A percentile compares a stretch with the other conserved stretches of the same genome.
Conservation (phyloP, 2,797 vertebrate species). For the Scyliorhinus canicula region DNA sequence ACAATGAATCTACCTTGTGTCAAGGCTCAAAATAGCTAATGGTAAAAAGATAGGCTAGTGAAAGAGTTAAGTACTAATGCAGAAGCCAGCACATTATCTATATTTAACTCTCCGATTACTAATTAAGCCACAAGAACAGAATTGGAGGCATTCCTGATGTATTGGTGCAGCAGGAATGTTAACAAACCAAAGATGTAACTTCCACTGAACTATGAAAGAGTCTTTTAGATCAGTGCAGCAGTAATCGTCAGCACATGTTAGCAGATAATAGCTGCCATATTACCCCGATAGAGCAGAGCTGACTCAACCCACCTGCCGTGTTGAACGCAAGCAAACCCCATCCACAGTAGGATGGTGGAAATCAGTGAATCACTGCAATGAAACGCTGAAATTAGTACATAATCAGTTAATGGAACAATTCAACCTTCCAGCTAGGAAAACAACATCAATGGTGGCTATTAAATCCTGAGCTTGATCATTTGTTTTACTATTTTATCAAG, state of each 20-base stretch:
- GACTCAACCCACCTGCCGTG: not conserved
- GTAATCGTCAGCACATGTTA: not conserved
- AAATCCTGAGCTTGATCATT: not conserved
- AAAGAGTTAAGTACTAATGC: not conserved
- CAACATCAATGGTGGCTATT: not conserved
- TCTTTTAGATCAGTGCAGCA: not conserved
- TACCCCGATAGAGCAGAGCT: not conserved
- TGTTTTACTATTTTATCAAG: not conserved
- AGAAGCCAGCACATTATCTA: not conserved
- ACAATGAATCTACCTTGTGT: not conserved
- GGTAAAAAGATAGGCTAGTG: not conserved
- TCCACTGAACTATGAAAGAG: not conserved
- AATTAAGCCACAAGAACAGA: not conserved
- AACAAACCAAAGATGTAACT: not conserved
- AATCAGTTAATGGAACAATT: not conserved
- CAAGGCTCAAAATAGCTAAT: not conserved
- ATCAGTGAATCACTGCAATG: not conserved
- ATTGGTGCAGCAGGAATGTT: not conserved
- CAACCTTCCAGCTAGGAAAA: not conserved
- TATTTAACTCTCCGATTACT: not conserved
- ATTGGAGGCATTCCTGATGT: not conserved
- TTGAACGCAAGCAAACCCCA: not conserved
- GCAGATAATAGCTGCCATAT: not conserved
- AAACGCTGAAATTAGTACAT: not conserved
- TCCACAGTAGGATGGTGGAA: not conserved